Base-by-base conservation (phyloP, 2,888 invertebrate species). In the Pyrocoelia pectoralis region DNA sequence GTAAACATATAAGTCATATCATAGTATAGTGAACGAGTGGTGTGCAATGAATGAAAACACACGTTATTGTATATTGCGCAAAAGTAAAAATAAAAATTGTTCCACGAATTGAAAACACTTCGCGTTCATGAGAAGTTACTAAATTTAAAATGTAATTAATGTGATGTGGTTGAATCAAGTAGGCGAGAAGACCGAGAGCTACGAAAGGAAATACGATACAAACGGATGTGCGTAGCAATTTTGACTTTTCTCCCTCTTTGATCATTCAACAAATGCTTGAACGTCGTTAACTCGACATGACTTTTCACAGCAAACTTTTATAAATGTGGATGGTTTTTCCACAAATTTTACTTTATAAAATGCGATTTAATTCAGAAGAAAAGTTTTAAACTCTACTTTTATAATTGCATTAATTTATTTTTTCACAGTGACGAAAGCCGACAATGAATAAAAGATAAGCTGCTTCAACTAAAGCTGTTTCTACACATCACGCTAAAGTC, bases 221-320 rank as follows among this genome's bases (percentile, higher is more conserved):
- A 56, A 40, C 58, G 58, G 52, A 58, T 51, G 58, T 52, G 58
- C 29, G 58, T 38, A 65, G 65, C 68, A 70, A 68, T 68, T 62
- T 61, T 29, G 52, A 50, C 46, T 56, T 56, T 60, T 67, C 61
- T 62, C 63, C 67, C 67, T 56, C 70, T 66, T 64, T 70, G 70
- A 68, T 70, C 70, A 67, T 53, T 61, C 61, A 62, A 56, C 64
- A 61, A 61, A 65, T 63, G 63, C 65, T 68, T 68, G 46, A 46
- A 46, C 46, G 46, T 46, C 46, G 46, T 68, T 65, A 66, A 68
- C 49, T 54, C 66, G 43, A 50, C 64, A 61, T 14, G 51, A 52
- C 56, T 56, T 56, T 64, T 19, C 53, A 54, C 38, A 61, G 46
- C 60, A 50, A 61, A 61, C 62, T 57, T 63, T 57, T 57, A 58